phyloP scores from a whole-genome alignment of 2,888 invertebrate species.

The Himalopsyche tibetana region DNA sequence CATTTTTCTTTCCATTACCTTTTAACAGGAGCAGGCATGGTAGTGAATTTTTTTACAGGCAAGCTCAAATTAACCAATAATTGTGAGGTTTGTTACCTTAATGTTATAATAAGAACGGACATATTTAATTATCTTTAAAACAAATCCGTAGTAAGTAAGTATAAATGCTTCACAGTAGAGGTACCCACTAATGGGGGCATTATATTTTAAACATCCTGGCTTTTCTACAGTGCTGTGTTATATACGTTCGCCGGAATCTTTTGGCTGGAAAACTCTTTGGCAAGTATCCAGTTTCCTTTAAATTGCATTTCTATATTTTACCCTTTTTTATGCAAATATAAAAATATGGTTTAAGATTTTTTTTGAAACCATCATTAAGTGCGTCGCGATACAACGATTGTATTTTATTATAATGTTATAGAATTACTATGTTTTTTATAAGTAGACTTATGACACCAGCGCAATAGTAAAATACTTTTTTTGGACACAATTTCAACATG shows the following conservation, averaged over 20 bases:
- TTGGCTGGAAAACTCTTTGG: slow-evolving; percentile 37
- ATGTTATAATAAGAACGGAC: slow-evolving; percentile 1
- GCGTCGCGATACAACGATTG: too few relatives aligned
- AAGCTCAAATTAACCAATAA: slow-evolving; percentile 31
- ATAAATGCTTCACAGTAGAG: slow-evolving; percentile 8
- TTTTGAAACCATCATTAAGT: not conserved
- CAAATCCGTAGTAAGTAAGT: not conserved
- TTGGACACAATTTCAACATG: too few relatives aligned
- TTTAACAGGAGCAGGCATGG: not conserved
- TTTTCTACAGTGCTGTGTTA: not conserved
- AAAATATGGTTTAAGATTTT: not conserved
- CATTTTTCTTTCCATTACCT: not conserved
- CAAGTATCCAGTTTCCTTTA: slow-evolving; percentile 33
- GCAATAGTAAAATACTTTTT: too few relatives aligned
- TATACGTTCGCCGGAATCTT: slow-evolving; percentile 12
- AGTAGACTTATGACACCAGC: too few relatives aligned
- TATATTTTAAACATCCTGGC: slow-evolving; percentile 15
- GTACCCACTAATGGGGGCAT: slow-evolving; percentile 29
- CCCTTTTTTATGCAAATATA: slow-evolving; percentile 1
- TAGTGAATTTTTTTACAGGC: not conserved
- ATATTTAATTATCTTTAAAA: slow-evolving; percentile 20
- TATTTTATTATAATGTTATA: too few relatives aligned
- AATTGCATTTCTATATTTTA: slow-evolving; percentile 41
- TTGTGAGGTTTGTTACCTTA: not conserved
- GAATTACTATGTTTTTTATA: too few relatives aligned